Percentiles rank a stretch among this genome's conserved stretches.
Conservation (phyloP, 1,140 invertebrate species). For the Caerostris darwini region DNA sequence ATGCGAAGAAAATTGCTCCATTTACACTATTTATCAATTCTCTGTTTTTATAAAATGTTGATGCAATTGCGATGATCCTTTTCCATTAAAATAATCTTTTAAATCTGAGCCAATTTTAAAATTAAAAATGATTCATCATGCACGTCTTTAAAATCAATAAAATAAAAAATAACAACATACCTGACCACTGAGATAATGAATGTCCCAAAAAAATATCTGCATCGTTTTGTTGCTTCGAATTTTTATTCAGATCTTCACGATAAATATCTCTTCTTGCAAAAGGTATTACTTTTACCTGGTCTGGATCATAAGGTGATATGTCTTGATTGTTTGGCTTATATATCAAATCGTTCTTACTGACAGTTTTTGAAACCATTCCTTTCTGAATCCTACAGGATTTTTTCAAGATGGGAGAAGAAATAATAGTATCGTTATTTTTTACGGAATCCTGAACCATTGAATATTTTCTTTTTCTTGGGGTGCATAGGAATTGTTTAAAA, state of each 20-base stretch:
- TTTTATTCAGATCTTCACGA: background rate
- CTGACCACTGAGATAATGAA: background rate
- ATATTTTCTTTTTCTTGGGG: background rate
- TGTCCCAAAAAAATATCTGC: background rate
- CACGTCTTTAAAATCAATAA: no score
- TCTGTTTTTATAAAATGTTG: no score
- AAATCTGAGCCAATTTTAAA: no score
- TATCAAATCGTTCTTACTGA: slow-evolving; percentile 13
- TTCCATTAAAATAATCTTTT: no score
- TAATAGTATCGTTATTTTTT: background rate
- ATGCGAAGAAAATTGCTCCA: no score
- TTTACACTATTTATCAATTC: no score
- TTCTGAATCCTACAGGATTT: slow-evolving; percentile 25
- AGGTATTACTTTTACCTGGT: background rate
- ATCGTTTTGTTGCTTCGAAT: no score
- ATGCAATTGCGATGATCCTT: no score
- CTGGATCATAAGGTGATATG: background rate
- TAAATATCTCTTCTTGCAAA: background rate
- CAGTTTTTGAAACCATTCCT: slow-evolving; percentile 38
- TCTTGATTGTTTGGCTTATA: slow-evolving; percentile 7
- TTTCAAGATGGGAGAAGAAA: background rate
- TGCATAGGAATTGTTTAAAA: background rate
- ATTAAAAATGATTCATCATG: no score
- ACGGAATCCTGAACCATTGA: background rate
- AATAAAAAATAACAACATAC: background rate